These are phyloP conservation scores for Metopolophium dirhodum DNA, from an alignment of 1,140 invertebrate species.

Conservation along the genomic window DNA sequence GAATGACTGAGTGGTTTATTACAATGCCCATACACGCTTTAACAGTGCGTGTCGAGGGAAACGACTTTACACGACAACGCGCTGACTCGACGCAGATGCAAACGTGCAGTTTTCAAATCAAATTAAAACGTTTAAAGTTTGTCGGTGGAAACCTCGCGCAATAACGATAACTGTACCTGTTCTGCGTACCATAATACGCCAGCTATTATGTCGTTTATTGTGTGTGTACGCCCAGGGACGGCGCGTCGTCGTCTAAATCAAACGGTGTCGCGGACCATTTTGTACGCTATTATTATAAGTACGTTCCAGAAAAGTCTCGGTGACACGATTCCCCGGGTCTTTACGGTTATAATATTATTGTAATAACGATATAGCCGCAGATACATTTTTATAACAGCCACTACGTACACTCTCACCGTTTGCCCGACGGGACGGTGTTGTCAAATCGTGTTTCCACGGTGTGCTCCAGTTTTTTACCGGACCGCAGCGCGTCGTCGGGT, in stretches of 20 bases:
- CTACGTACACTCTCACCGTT: background rate
- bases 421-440: background rate
- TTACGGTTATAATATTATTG: background rate
- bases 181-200: background rate
- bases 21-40: background rate
- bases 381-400: background rate
- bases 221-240: background rate
- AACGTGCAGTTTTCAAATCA: background rate
- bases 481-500: too few species aligned
- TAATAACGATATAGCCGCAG: background rate
- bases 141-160: background rate
- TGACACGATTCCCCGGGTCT: background rate
- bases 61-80: background rate
- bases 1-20: background rate
- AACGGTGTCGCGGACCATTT: background rate
- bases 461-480: background rate
- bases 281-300: background rate
- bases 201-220: background rate
- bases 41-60: background rate
- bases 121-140: constrained; percentile 19
- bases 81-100: background rate
- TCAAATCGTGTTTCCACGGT: background rate
- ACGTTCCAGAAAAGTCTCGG: background rate
- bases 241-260: background rate
- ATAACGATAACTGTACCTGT: background rate